A percentile compares a stretch with the other conserved stretches of the same genome.
These are phyloP conservation scores for Salvelinus namaycush DNA, from an alignment of 2,113 vertebrate species.

Conservation along the genomic window DNA sequence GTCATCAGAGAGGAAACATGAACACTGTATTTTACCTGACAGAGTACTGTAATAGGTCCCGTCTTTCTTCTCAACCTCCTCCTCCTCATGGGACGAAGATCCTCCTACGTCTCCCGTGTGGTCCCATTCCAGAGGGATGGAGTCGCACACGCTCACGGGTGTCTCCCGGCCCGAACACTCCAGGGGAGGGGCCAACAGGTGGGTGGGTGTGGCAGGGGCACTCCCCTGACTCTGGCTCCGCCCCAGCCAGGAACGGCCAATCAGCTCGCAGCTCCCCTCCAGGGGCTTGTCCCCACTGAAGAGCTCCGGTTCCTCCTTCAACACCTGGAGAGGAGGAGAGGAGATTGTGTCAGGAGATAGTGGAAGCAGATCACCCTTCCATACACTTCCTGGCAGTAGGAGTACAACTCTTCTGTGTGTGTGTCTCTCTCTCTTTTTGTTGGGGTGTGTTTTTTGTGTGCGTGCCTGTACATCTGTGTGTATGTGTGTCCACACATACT, in stretches of 20 bases:
- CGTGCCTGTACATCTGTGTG: constrained; percentile 10
- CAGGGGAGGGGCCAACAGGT: constrained; percentile 73
- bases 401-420: background rate
- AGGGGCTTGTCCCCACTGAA: constrained; percentile 74
- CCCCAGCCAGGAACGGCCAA: constrained; percentile 75
- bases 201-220: constrained; percentile 76
- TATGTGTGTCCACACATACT: constrained; percentile 45
- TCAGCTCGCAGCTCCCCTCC: constrained; percentile 82
- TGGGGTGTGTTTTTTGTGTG: background rate
- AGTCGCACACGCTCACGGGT: constrained; percentile 87
- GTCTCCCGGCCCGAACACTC: constrained; percentile 90
- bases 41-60: constrained; percentile 82
- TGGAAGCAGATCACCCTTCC: no score
- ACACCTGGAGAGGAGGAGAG: background rate
- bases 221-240: constrained; percentile 55
- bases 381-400: no score
- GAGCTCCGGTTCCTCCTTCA: constrained; percentile 78
- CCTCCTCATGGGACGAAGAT: constrained; percentile 88
- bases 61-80: constrained; percentile 78
- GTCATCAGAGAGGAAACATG: background rate
- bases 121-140: constrained; percentile 96
- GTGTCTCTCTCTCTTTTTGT: background rate
- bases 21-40: constrained; percentile 79
- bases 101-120: constrained; percentile 93
- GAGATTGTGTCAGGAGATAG: background rate